Percentiles rank a stretch among this genome's conserved stretches.
These are phyloP conservation scores for Pelosia muscerda DNA, from an alignment of 2,888 invertebrate genomes.

Conservation along the genomic window DNA sequence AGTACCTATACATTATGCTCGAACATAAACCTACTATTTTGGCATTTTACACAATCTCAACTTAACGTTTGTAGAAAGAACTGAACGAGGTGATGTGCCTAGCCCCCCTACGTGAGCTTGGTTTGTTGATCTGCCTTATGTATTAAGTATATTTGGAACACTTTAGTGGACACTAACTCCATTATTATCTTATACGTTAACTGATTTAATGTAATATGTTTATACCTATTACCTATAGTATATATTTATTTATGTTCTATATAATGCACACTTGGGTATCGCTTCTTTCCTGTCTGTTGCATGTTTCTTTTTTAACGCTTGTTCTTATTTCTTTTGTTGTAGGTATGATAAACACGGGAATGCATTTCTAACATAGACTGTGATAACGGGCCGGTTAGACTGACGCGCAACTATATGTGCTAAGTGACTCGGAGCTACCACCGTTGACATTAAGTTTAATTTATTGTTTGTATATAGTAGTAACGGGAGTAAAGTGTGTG, in stretches of 20 bases:
- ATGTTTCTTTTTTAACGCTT: conserved; percentile 77
- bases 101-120: background rate
- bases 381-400: conserved; percentile 75
- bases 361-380: conserved; percentile 83
- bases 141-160: background rate
- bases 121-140: background rate
- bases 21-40: background rate
- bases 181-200: background rate
- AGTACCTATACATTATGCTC: background rate
- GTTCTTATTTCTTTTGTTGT: conserved; percentile 83
- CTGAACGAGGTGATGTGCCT: background rate
- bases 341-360: conserved; percentile 81
- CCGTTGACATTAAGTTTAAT: conserved; percentile 68
- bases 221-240: background rate
- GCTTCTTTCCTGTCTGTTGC: conserved; percentile 63
- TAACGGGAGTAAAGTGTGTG: conserved; percentile 55
- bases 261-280: conserved; percentile 22
- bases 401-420: conserved; percentile 69
- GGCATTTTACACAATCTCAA: background rate
- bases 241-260: background rate
- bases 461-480: conserved; percentile 72
- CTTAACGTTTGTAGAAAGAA: background rate
- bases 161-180: background rate
- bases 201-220: background rate
- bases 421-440: conserved; percentile 72